phyloP scores from a whole-genome alignment of 2,888 invertebrate genomes.

The Rotaria sp. region DNA sequence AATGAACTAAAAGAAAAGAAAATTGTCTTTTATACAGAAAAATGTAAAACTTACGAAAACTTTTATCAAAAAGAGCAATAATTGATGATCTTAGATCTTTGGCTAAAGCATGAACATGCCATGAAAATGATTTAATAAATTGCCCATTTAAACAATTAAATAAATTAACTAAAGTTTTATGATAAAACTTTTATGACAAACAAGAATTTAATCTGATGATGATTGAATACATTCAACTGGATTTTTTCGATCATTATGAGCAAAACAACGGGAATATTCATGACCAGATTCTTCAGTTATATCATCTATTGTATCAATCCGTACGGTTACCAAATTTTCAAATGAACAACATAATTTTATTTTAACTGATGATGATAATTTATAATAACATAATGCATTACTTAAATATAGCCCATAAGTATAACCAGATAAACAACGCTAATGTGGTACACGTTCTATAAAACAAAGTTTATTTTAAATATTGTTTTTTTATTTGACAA shows the following conservation, averaged over 20 bases:
- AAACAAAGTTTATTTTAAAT: neutral
- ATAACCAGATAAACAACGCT: constrained; percentile 12
- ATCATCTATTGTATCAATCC: neutral
- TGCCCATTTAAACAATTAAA: neutral
- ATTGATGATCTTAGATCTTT: neutral
- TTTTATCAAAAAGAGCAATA: constrained; percentile 2
- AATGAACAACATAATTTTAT: neutral
- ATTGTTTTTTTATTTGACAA: too few species aligned
- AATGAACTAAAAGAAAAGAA: neutral
- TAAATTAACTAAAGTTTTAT: neutral
- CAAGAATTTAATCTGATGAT: neutral
- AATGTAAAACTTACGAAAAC: neutral
- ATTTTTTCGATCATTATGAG: constrained; percentile 1
- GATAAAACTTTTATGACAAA: constrained; percentile 20
- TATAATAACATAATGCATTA: neutral
- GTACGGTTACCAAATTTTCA: neutral
- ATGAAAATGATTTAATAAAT: constrained; percentile 23
- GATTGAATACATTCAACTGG: neutral
- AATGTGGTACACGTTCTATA: neutral
- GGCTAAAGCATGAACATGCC: neutral
- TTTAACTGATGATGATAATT: neutral
- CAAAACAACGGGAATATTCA: neutral
- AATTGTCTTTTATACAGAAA: too few species aligned
- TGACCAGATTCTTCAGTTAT: neutral
- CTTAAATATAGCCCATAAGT: neutral